Conservation (phyloP, 2,113 vertebrate species). For the Guaruba guarouba region DNA sequence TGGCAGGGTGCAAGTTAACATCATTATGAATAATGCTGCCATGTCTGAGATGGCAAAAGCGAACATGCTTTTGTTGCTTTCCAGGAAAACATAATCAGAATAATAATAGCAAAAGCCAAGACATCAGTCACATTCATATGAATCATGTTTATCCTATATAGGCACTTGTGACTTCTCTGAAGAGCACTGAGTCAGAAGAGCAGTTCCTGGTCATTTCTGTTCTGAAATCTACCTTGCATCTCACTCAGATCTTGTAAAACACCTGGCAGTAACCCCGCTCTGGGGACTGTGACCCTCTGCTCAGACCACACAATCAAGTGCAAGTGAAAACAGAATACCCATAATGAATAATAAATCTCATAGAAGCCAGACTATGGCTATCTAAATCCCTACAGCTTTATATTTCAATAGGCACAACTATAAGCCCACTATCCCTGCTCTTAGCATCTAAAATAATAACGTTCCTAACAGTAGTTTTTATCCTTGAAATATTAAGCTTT, state of each 20-base stretch:
- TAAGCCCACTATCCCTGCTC: neutral
- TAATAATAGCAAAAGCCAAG: neutral
- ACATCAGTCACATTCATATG: neutral
- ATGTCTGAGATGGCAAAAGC: neutral
- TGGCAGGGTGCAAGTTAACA: constrained; percentile 5
- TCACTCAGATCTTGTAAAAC: neutral
- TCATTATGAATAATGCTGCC: neutral
- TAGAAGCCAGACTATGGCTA: neutral
- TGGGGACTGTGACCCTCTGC: neutral
- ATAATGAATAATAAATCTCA: neutral
- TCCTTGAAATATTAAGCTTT: neutral
- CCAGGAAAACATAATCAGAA: neutral
- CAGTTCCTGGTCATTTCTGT: neutral
- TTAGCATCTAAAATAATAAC: neutral
- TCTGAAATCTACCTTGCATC: neutral
- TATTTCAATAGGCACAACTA: neutral
- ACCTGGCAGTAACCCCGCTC: neutral
- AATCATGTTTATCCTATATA: neutral
- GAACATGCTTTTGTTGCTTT: neutral
- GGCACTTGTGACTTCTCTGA: neutral
- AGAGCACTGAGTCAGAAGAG: neutral
- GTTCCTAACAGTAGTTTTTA: neutral
- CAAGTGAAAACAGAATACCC: neutral
- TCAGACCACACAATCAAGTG: neutral
- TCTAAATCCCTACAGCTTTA: neutral